Conservation (phyloP, 2,797 vertebrate species). For the Trematomus bernacchii region DNA sequence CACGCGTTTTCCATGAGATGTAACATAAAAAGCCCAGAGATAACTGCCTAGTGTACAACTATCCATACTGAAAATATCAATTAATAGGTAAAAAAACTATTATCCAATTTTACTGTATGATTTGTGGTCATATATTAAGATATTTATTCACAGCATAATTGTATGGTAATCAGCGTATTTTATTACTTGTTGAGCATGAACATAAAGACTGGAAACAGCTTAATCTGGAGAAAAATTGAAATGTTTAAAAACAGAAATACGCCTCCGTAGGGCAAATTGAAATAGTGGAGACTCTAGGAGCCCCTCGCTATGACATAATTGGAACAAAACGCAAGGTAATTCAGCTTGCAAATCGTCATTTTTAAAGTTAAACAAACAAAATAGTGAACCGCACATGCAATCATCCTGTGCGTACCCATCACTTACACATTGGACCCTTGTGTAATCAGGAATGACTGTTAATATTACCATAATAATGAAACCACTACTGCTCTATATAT, state of each 20-base stretch:
- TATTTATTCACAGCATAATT: neutral
- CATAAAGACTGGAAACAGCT: neutral
- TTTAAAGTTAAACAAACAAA: neutral
- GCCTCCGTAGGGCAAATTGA: too few species aligned
- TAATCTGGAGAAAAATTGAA: too few species aligned
- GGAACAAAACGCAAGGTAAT: too few species aligned
- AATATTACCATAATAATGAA: neutral
- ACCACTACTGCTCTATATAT: neutral
- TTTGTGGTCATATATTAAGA: neutral
- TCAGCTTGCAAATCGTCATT: neutral
- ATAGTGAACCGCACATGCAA: neutral
- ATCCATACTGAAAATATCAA: too few species aligned
- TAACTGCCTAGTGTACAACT: too few species aligned
- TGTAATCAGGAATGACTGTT: neutral
- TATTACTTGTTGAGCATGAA: neutral
- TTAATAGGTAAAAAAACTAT: neutral
- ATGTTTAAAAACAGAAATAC: too few species aligned
- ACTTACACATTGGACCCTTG: neutral
- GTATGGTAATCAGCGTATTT: neutral
- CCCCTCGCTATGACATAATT: too few species aligned
- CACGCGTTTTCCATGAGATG: too few species aligned
- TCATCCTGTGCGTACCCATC: neutral
- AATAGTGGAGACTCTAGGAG: too few species aligned
- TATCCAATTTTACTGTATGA: neutral
- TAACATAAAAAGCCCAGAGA: too few species aligned